Evolutionary conservation across 2,797 vertebrate genomes (phyloP).

Genomic region (Cichlasoma orientale): DNA sequence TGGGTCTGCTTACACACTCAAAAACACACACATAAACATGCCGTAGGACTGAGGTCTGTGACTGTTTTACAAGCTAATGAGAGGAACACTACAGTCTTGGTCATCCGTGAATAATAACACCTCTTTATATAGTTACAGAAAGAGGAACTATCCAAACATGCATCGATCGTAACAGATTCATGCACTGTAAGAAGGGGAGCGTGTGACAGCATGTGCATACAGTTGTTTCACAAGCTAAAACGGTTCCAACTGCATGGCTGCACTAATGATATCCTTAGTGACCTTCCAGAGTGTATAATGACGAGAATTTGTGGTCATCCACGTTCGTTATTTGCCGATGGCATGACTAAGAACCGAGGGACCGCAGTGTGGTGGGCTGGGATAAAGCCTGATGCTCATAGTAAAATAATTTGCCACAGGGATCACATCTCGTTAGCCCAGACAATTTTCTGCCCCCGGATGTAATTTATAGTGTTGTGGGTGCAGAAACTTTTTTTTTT

Average conservation of each 20-base stretch:
- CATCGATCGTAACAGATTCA: slow-evolving; percentile 20
- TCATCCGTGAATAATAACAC: slow-evolving; percentile 40
- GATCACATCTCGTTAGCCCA: slow-evolving; percentile 29
- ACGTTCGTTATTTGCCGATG: slow-evolving; percentile 34
- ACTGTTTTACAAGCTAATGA: slow-evolving; percentile 25
- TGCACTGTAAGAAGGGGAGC: slow-evolving; percentile 3
- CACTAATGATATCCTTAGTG: slow-evolving; percentile 53
- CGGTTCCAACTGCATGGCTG: slow-evolving; percentile 50
- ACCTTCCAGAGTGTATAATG: slow-evolving; percentile 52
- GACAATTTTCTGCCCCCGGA: slow-evolving; percentile 18
- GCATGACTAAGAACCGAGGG: slow-evolving; percentile 30
- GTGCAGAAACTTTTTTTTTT: slow-evolving; percentile 8
- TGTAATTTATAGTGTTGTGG: slow-evolving; percentile 22
- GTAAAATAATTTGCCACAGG: slow-evolving; percentile 50
- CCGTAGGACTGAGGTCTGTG: slow-evolving; percentile 24
- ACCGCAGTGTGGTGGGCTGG: slow-evolving; percentile 46
- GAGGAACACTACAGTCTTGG: slow-evolving; percentile 30
- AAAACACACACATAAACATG: slow-evolving; percentile 39
- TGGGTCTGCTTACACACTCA: slow-evolving; percentile 34
- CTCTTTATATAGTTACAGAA: slow-evolving; percentile 37
- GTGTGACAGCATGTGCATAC: slow-evolving; percentile 1
- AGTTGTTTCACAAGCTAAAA: slow-evolving; percentile 32
- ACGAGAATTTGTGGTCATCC: slow-evolving; percentile 43
- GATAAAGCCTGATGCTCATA: slow-evolving; percentile 39
- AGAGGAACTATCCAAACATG: slow-evolving; percentile 20